Conservation (phyloP, 2,888 invertebrate species). For the Caenorhabditis becei region DNA sequence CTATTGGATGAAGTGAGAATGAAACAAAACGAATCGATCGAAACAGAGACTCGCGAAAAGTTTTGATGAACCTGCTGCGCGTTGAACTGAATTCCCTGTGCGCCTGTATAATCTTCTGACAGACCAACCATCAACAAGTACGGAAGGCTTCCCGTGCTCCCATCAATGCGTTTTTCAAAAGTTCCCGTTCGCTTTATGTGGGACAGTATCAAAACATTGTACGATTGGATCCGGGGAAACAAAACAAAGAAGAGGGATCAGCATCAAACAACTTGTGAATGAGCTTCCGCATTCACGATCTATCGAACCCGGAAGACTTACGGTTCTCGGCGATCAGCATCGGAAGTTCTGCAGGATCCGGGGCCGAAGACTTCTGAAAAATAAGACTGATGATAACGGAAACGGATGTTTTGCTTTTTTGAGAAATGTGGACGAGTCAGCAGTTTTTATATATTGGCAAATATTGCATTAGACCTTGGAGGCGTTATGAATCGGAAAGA, state of each 20-base stretch:
- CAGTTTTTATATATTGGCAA: neutral
- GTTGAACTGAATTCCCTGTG: conserved; percentile 4
- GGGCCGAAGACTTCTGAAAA: conserved; percentile 8
- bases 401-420: conserved; percentile 7
- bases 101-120: conserved; percentile 13
- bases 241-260: too few species aligned
- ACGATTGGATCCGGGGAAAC: too few species aligned
- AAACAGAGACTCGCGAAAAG: neutral
- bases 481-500: neutral
- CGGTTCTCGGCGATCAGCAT: neutral
- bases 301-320: too few species aligned
- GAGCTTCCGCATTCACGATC: too few species aligned
- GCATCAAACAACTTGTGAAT: too few species aligned
- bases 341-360: neutral
- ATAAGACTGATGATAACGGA: neutral
- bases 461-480: too few species aligned
- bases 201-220: too few species aligned
- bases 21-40: conserved; percentile 10
- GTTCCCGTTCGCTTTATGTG: too few species aligned
- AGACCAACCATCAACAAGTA: conserved; percentile 9
- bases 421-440: neutral
- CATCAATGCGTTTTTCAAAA: too few species aligned
- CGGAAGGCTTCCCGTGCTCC: too few species aligned
- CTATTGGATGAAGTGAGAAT: conserved; percentile 11
- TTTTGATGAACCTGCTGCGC: conserved; percentile 1